phyloP scores from a whole-genome alignment of 2,888 invertebrate species.

The Scaptomyza flava region DNA sequence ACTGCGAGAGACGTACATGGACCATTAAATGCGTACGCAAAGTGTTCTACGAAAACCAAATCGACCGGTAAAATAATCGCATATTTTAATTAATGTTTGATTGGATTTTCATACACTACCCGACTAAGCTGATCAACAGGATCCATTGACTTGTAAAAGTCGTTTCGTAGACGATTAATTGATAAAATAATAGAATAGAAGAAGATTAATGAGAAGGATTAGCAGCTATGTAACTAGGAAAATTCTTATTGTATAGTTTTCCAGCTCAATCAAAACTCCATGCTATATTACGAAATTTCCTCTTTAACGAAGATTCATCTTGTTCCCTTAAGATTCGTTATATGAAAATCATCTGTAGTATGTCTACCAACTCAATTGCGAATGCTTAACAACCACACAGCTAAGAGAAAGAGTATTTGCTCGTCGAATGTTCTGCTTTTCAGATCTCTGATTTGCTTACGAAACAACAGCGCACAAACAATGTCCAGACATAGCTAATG shows the following conservation, averaged over 20 bases:
- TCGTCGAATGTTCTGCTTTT: background rate
- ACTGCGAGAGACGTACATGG: background rate
- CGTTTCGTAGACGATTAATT: background rate
- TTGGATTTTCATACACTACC: conserved; percentile 40
- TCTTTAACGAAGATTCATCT: too few relatives aligned
- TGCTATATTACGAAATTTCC: too few relatives aligned
- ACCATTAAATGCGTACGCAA: conserved; percentile 28
- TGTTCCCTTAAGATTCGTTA: too few relatives aligned
- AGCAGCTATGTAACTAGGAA: too few relatives aligned
- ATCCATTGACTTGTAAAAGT: background rate
- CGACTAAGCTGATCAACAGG: background rate
- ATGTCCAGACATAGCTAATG: conserved; percentile 24
- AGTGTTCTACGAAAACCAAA: conserved; percentile 23
- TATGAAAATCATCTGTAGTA: too few relatives aligned
- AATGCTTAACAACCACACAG: background rate
- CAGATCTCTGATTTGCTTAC: background rate
- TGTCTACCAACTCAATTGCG: too few relatives aligned
- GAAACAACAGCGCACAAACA: conserved; percentile 3
- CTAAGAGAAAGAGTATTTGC: background rate
- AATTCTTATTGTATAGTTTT: too few relatives aligned
- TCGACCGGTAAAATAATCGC: conserved; percentile 32
- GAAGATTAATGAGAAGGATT: background rate
- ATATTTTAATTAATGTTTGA: conserved; percentile 56
- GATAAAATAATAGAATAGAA: background rate
- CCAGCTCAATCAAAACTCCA: too few relatives aligned